phyloP scores from a whole-genome alignment of 2,888 invertebrate species.

The Schrankia costaestrigalis region DNA sequence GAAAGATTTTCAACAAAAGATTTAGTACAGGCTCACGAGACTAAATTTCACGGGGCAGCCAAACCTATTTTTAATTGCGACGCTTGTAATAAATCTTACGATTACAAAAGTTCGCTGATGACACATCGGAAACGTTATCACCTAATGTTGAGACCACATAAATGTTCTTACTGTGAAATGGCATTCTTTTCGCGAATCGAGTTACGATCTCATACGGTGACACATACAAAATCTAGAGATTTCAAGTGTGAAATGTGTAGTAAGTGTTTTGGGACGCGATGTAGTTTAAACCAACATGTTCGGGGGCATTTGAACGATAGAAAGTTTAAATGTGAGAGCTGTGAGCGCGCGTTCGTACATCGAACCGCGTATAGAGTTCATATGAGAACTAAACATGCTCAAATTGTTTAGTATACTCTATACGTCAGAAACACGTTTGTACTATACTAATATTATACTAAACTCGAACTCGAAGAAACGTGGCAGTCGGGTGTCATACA shows the following conservation, averaged over 20 bases:
- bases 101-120: slow-evolving; percentile 34
- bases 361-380: slow-evolving; percentile 29
- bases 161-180: slow-evolving; percentile 63
- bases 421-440: too few relatives aligned
- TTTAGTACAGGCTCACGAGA: slow-evolving; percentile 42
- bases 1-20: slow-evolving; percentile 45
- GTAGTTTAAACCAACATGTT: slow-evolving; percentile 32
- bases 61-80: slow-evolving; percentile 39
- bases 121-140: slow-evolving; percentile 48
- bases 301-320: slow-evolving; percentile 23
- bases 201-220: slow-evolving; percentile 36
- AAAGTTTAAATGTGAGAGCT: slow-evolving; percentile 21
- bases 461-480: too few relatives aligned
- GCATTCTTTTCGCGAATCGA: slow-evolving; percentile 39
- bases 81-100: slow-evolving; percentile 44
- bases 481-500: too few relatives aligned
- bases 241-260: slow-evolving; percentile 32
- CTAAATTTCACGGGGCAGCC: slow-evolving; percentile 38
- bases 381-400: slow-evolving; percentile 30
- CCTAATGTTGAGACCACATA: slow-evolving; percentile 37
- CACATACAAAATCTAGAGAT: slow-evolving; percentile 36
- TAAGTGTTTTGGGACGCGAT: slow-evolving; percentile 27
- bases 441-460: too few relatives aligned
- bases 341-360: slow-evolving; percentile 26
- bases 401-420: slow-evolving; percentile 17